These are phyloP conservation scores for Oriolus oriolus DNA, from an alignment of 2,113 vertebrate genomes.

Conservation along the genomic window DNA sequence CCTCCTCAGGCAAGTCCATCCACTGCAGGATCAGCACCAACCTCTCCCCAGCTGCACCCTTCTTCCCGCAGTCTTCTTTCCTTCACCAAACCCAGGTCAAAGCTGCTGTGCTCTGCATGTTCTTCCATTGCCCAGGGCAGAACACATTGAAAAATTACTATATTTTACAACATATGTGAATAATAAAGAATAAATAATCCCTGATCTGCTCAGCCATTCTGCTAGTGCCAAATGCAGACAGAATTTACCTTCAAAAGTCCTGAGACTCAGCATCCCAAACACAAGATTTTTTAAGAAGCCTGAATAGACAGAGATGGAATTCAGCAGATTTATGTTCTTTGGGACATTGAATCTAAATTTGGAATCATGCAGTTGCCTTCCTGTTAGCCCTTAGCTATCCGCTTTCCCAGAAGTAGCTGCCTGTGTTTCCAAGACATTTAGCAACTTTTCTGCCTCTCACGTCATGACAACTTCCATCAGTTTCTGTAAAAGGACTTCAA, in stretches of 20 bases:
- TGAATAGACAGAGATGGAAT: background rate
- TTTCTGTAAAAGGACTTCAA: background rate
- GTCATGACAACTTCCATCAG: background rate
- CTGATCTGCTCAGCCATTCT: background rate
- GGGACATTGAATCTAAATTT: background rate
- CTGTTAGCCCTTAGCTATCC: background rate
- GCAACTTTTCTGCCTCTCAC: background rate
- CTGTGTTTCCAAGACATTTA: constrained; percentile 14
- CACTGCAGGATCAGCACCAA: background rate
- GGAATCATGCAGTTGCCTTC: background rate
- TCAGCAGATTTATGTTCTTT: background rate
- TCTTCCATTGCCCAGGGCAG: background rate
- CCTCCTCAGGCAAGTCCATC: background rate
- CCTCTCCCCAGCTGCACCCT: background rate
- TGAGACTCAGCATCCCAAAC: background rate
- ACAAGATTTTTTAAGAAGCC: background rate
- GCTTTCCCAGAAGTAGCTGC: background rate
- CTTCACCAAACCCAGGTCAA: background rate
- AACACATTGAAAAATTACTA: background rate
- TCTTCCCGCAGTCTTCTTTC: background rate
- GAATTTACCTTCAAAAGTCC: background rate
- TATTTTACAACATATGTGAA: background rate
- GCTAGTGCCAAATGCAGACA: background rate
- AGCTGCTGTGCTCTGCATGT: background rate
- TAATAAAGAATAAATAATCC: background rate